These are phyloP conservation scores for Telenomus remus DNA, from an alignment of 1,140 invertebrate genomes.

Conservation along the genomic window DNA sequence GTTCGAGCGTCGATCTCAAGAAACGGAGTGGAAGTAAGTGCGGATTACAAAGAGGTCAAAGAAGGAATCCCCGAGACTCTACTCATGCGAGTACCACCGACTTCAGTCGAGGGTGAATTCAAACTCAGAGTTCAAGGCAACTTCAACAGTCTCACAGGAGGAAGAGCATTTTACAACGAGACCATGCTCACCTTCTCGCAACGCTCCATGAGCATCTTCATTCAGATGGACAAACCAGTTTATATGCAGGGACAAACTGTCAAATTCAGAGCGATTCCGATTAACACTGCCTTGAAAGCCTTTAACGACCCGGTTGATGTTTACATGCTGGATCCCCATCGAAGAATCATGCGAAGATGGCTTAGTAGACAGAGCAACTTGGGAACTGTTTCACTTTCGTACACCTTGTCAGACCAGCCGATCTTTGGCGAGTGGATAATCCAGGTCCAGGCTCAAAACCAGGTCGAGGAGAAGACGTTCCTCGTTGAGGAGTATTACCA, in stretches of 20 bases:
- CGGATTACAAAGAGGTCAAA: constrained; percentile 85
- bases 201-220: constrained; percentile 95
- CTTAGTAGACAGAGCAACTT: constrained; percentile 91
- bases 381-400: constrained; percentile 92
- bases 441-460: constrained; percentile 89
- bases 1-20: constrained; percentile 89
- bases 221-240: constrained; percentile 95
- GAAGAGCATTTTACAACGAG: constrained; percentile 89
- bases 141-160: constrained; percentile 88
- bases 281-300: constrained; percentile 90
- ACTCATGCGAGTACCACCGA: constrained; percentile 88
- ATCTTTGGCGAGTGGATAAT: constrained; percentile 95
- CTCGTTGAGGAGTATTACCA: constrained; percentile 96
- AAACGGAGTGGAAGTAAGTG: constrained; percentile 89
- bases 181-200: constrained; percentile 87
- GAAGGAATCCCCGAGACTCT: constrained; percentile 88
- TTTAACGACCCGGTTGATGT: constrained; percentile 93
- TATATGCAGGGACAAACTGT: constrained; percentile 95
- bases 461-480: constrained; percentile 90
- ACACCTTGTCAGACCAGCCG: constrained; percentile 93
- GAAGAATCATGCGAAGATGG: constrained; percentile 92
- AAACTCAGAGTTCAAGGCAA: constrained; percentile 91
- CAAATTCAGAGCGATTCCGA: constrained; percentile 90
- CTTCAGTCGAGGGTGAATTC: constrained; percentile 87
- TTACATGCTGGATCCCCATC: constrained; percentile 90